Conservation (phyloP, 2,113 vertebrate genomes). For the Carettochelys insculpta region DNA sequence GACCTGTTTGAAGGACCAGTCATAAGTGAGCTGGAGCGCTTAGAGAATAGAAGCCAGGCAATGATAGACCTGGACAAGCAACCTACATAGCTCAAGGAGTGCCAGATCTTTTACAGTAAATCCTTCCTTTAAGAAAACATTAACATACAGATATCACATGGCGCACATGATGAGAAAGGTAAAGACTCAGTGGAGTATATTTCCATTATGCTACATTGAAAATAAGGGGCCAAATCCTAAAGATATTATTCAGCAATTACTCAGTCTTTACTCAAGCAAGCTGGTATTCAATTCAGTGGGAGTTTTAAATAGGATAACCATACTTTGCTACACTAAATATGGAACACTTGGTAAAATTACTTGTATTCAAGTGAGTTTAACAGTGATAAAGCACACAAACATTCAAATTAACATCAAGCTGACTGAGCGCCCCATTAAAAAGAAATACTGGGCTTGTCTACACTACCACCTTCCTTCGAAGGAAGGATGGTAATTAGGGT, state of each 20-base stretch:
- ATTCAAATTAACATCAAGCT: too few relatives aligned
- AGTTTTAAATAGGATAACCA: too few relatives aligned
- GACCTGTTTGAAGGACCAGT: slow-evolving; percentile 12
- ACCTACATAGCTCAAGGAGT: accelerated
- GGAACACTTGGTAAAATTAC: too few relatives aligned
- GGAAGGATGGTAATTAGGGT: too few relatives aligned
- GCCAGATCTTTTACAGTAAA: slow-evolving; percentile 6
- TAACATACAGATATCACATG: neutral
- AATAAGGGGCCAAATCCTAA: neutral
- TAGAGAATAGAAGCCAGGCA: neutral
- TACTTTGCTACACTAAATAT: too few relatives aligned
- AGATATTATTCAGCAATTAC: neutral
- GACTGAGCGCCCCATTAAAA: too few relatives aligned
- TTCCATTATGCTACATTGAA: neutral
- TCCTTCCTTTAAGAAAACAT: neutral
- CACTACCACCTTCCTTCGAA: too few relatives aligned
- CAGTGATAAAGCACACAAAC: too few relatives aligned
- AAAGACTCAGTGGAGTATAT: neutral
- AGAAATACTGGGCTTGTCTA: too few relatives aligned
- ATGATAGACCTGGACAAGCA: neutral
- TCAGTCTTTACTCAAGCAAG: neutral
- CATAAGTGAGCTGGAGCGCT: slow-evolving; percentile 30
- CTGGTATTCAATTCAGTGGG: neutral
- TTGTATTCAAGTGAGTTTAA: too few relatives aligned
- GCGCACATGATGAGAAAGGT: neutral